phyloP scores from a whole-genome alignment of 2,888 invertebrate genomes.

The Dugesia japonica region DNA sequence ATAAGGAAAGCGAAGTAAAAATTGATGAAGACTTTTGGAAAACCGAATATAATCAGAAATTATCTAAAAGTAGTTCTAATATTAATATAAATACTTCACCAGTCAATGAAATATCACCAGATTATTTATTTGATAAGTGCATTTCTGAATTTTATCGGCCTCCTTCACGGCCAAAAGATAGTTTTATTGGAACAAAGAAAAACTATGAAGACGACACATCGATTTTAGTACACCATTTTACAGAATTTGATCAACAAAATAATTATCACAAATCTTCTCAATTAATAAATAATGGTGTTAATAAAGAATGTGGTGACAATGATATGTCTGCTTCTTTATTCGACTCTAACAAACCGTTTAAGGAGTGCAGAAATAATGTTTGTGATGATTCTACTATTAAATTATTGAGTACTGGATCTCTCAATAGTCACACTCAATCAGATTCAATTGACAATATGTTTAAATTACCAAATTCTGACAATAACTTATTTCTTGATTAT shows the following conservation, averaged over 20 bases:
- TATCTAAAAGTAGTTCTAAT: background rate
- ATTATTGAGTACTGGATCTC: background rate
- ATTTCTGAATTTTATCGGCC: constrained; percentile 1
- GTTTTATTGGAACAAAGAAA: background rate
- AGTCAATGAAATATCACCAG: background rate
- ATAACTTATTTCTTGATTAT: background rate
- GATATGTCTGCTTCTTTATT: background rate
- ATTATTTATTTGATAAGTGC: background rate
- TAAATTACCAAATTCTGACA: background rate
- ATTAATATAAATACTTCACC: background rate
- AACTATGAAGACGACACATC: background rate
- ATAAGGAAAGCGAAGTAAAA: background rate
- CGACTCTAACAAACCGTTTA: background rate
- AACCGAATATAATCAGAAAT: background rate
- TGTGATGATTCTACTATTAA: background rate
- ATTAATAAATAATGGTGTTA: too few species aligned
- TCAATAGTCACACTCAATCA: background rate
- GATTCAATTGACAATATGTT: background rate
- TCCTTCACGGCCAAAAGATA: background rate
- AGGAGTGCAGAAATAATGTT: background rate
- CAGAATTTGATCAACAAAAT: background rate
- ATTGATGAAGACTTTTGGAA: background rate
- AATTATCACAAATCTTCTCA: background rate
- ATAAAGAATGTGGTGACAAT: background rate
- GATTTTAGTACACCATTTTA: background rate